Evolutionary conservation across 1,140 invertebrate genomes (phyloP), one percentile per base, ranked within the genome.

Genomic region (Trichonephila clavata): DNA sequence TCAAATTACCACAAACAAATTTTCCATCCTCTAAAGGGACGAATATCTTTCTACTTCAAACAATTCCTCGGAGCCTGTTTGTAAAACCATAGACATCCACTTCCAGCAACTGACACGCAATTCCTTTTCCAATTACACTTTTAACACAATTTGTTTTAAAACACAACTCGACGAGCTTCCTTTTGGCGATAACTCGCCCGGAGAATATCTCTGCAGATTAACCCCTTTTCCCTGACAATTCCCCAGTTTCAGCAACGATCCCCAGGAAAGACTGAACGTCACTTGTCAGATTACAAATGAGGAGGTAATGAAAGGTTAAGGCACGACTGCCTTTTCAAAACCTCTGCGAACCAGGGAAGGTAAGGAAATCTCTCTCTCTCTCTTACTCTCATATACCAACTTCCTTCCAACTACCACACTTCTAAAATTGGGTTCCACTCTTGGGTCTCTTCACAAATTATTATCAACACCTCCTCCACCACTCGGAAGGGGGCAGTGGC

Each of bases 271-370:
- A 32, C 81, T 57, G 81, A 24, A 92, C 84, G 81, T 92, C 90
- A 92, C 61, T 92, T 92, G 90, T 92, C 90, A 92, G 90, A 92
- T 92, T 92, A 92, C 90, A 92, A 84, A 92, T 84, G 89, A 83
- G 89, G 81, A 90, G 89, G 89, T 90, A 90, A 92, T 83, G 90
- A 84, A 92, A 84, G 89, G 89, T 90, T 81, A 81, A 50, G 57
- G 43, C 63, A 7, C 24, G 50, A 16, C 18, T 21, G 20, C 24
- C n/a, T 89, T 89, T 89, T 77, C 65, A 87, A 65, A 89, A n/a
- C 65, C 59, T 50, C 50, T 39, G 18, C 14, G 4, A 86, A 14
- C 60, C 13, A 20, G 16, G 24, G 20, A 39, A 39, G 43, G 43
- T 27, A 89, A 27, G 83, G 50, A 84, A 84, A 84, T 84, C 81